phyloP scores from a whole-genome alignment of 2,888 invertebrate genomes.

The Gastracanthus pulcherrimus region DNA sequence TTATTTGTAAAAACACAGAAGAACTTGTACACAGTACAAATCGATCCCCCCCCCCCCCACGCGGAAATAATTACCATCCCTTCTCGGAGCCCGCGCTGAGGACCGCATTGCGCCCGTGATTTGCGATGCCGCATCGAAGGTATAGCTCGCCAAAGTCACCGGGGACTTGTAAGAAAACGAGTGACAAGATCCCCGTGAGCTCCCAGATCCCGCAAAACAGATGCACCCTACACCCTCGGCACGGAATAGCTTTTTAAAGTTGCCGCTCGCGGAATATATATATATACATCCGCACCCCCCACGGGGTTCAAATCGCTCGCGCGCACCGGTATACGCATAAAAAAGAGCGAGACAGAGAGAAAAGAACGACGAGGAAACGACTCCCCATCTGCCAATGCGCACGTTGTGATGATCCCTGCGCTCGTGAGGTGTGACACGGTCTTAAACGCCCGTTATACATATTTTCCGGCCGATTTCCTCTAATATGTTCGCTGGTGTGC shows the following conservation, averaged over 20 bases:
- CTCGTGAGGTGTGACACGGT: conserved; percentile 64
- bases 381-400: conserved; percentile 60
- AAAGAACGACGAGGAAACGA: conserved; percentile 25
- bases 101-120: background rate
- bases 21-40: too few relatives aligned
- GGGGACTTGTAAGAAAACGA: conserved; percentile 59
- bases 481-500: conserved; percentile 10
- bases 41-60: too few relatives aligned
- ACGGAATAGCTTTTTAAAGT: conserved; percentile 73
- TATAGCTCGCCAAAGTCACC: conserved; percentile 52
- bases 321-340: background rate
- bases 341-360: conserved; percentile 26
- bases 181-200: conserved; percentile 63
- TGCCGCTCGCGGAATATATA: conserved; percentile 62
- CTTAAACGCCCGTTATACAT: conserved; percentile 69
- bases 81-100: background rate
- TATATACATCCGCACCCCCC: conserved; percentile 57
- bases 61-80: conserved; percentile 39
- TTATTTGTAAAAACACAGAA: too few relatives aligned
- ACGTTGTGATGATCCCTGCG: conserved; percentile 68
- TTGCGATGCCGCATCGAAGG: conserved; percentile 2
- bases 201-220: conserved; percentile 68
- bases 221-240: conserved; percentile 69
- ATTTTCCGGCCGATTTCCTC: conserved; percentile 69
- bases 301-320: conserved; percentile 33